Evolutionary conservation across 2,888 invertebrate genomes (phyloP), one percentile per base, ranked within the genome.

Genomic region (Dryadula phaetusa): DNA sequence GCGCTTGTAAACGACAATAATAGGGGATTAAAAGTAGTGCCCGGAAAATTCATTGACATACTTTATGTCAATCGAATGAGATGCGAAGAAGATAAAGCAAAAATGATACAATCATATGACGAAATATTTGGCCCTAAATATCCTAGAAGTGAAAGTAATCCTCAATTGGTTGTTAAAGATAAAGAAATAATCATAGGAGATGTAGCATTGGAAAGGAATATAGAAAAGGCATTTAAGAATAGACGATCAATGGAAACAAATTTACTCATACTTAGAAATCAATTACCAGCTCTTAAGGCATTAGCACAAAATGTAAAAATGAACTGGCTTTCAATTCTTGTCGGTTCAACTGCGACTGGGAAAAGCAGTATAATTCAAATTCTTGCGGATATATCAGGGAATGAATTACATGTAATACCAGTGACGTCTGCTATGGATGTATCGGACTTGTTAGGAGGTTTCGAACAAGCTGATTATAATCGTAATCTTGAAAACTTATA

Each of bases 391-490:
- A 84, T 99, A 62, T 94, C 95, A 0, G 97, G 97, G 1, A 95
- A 95, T 75, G 94, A 94, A 67, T 91, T 99, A 52, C 94, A 95
- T 75, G 95, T 96, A 0, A 90, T 99, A 67, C 95, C 96, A 12
- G 96, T 99, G 62, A 98, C 97, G 77, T 96, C 98, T 34, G 96
- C 97, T 40, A 98, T 98, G 96, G 99, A 99, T 81, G 98, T 98
- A 0, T 97, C 97, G 0, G 99, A 99, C 83, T 95, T 99, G 62
- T 93, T 99, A 1, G 99, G 99, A 61, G 98, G 99, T 71, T 99
- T 99, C 88, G 99, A 99, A 93, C 99, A 99, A 95, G 93, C 94
- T 1, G 96, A 96, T 81, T 95, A 95, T 76, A 95, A 94, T 71
- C 93, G 96, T 75, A 96, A 96, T 81, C 90, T 97, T 52, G 97